Evolutionary conservation across 2,797 vertebrate genomes (phyloP).

Genomic region (Diplodus puntazzo): DNA sequence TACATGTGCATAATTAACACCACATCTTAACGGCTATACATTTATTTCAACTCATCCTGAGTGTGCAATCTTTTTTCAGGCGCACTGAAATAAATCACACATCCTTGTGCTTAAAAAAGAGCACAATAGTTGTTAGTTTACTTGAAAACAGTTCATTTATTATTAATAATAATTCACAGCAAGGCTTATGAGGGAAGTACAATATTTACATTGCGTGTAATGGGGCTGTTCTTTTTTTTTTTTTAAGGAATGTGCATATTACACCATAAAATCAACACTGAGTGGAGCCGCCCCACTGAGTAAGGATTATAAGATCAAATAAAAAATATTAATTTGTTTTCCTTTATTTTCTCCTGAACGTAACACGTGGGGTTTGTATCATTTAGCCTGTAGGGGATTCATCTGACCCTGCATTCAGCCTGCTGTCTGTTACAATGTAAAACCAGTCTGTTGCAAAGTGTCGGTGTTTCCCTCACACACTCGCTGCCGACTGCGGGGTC

Average conservation of each 20-base stretch:
- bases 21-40: slow-evolving; percentile 69
- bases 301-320: slow-evolving; percentile 10
- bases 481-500: slow-evolving; percentile 24
- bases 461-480: background rate
- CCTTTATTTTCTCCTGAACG: background rate
- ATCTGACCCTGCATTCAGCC: background rate
- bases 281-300: slow-evolving; percentile 3
- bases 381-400: background rate
- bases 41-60: slow-evolving; percentile 61
- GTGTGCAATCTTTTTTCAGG: slow-evolving; percentile 44
- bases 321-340: background rate
- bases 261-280: background rate
- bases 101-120: slow-evolving; percentile 1
- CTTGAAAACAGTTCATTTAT: slow-evolving; percentile 55
- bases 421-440: slow-evolving; percentile 28
- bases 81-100: slow-evolving; percentile 49
- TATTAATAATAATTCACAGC: slow-evolving; percentile 62
- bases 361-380: background rate
- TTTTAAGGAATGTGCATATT: slow-evolving; percentile 6
- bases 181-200: slow-evolving; percentile 45
- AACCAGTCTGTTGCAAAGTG: slow-evolving; percentile 8
- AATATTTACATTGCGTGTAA: slow-evolving; percentile 60
- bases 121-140: slow-evolving; percentile 28
- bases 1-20: slow-evolving; percentile 78
- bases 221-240: slow-evolving; percentile 21